phyloP scores from a whole-genome alignment of 2,113 vertebrate genomes.

The Hypanus sabinus region DNA sequence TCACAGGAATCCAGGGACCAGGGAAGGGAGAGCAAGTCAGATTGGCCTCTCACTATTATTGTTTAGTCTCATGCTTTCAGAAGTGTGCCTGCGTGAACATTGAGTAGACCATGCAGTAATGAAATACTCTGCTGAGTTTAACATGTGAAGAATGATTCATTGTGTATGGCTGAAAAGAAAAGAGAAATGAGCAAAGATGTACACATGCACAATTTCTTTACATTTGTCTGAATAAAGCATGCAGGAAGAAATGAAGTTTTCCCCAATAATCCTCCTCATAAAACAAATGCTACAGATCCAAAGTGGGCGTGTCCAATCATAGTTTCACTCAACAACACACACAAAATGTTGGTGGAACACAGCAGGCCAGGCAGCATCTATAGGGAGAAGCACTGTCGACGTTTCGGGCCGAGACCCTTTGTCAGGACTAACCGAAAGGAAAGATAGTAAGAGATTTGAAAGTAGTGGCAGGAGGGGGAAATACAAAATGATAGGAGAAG shows the following conservation, averaged over 20 bases:
- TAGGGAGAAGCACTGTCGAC: too few relatives aligned
- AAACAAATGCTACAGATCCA: background rate
- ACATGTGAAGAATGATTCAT: background rate
- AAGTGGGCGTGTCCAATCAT: background rate
- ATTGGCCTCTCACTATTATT: background rate
- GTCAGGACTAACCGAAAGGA: too few relatives aligned
- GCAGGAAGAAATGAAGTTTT: background rate
- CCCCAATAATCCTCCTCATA: background rate
- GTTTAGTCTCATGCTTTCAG: background rate
- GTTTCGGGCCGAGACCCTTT: too few relatives aligned
- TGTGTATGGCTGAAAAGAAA: background rate
- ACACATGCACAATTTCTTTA: background rate
- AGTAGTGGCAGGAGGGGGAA: too few relatives aligned
- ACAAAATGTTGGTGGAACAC: too few relatives aligned
- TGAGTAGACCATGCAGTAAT: background rate
- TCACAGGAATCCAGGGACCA: too few relatives aligned
- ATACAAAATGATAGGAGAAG: too few relatives aligned
- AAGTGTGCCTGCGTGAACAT: background rate
- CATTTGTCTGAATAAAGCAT: background rate
- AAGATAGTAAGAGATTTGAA: too few relatives aligned
- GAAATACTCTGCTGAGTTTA: background rate
- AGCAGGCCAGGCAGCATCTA: too few relatives aligned
- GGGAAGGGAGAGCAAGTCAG: background rate
- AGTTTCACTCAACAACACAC: too few relatives aligned
- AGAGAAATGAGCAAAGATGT: background rate